Percentiles rank a stretch among this genome's conserved stretches.
Evolutionary conservation across 2,797 vertebrate genomes (phyloP).

Genomic region (Falco columbarius): DNA sequence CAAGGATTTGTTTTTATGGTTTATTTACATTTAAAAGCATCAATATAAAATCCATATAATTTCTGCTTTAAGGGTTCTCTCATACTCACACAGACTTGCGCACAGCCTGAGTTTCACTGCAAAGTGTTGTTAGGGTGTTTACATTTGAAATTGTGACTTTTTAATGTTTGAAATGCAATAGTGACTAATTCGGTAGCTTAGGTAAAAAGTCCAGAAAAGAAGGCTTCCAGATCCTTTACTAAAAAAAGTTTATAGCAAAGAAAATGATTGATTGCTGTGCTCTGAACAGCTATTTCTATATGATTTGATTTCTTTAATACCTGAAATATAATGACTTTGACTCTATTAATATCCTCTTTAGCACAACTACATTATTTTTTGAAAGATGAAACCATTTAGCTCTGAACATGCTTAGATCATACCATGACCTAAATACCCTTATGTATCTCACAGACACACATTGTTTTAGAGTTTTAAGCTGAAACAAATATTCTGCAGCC

Average conservation of each 20-base stretch:
- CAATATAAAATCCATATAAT: background rate
- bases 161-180: background rate
- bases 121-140: background rate
- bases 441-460: background rate
- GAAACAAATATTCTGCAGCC: conserved; percentile 22
- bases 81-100: background rate
- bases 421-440: conserved; percentile 1
- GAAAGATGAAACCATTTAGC: conserved; percentile 48
- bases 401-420: conserved; percentile 43
- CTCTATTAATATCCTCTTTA: conserved; percentile 52
- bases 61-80: background rate
- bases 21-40: background rate
- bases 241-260: conserved; percentile 27
- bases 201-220: background rate
- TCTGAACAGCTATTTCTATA: conserved; percentile 52
- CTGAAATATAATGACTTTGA: conserved; percentile 32
- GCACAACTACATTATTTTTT: conserved; percentile 42
- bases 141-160: background rate
- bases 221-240: background rate
- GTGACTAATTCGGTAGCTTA: background rate
- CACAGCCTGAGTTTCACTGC: background rate
- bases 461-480: conserved; percentile 34
- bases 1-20: background rate
- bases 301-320: conserved; percentile 20
- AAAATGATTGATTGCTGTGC: conserved; percentile 29